These are phyloP conservation scores for Oceanites oceanicus DNA, from an alignment of 2,113 vertebrate species.

Conservation along the genomic window DNA sequence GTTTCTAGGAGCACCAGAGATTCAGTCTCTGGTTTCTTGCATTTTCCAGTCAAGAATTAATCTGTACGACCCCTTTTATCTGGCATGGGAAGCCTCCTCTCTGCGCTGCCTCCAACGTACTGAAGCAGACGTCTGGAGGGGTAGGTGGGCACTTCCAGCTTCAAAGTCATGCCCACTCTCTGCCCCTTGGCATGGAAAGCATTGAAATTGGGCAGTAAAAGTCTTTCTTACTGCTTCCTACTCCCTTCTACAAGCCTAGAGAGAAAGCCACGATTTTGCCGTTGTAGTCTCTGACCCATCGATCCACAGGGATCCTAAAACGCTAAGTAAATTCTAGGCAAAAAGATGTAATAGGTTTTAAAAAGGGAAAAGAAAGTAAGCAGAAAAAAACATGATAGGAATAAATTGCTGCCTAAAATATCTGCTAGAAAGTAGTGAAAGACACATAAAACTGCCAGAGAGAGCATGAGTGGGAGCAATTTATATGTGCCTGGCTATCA, in stretches of 20 bases:
- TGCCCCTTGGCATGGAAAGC: neutral
- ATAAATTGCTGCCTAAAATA: slow-evolving; percentile 42
- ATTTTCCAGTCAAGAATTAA: neutral
- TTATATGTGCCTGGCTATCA: slow-evolving; percentile 55
- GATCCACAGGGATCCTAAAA: neutral
- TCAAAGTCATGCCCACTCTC: neutral
- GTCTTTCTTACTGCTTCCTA: neutral
- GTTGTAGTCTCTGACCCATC: neutral
- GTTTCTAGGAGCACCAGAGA: neutral
- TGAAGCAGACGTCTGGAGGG: neutral
- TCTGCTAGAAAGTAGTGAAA: slow-evolving; percentile 41
- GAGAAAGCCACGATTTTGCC: neutral
- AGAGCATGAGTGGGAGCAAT: slow-evolving; percentile 55
- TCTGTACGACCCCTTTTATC: neutral
- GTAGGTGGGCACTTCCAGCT: neutral
- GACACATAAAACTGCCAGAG: slow-evolving; percentile 29
- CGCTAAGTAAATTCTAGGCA: neutral
- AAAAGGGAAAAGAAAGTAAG: slow-evolving; percentile 19
- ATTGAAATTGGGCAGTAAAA: neutral
- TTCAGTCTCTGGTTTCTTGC: neutral
- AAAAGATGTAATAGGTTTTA: neutral
- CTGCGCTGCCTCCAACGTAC: neutral
- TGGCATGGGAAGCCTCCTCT: neutral
- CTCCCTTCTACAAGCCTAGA: neutral
- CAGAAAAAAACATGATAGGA: neutral